Evolutionary conservation across 2,113 vertebrate species (phyloP).

Genomic region (Anseranas semipalmata): DNA sequence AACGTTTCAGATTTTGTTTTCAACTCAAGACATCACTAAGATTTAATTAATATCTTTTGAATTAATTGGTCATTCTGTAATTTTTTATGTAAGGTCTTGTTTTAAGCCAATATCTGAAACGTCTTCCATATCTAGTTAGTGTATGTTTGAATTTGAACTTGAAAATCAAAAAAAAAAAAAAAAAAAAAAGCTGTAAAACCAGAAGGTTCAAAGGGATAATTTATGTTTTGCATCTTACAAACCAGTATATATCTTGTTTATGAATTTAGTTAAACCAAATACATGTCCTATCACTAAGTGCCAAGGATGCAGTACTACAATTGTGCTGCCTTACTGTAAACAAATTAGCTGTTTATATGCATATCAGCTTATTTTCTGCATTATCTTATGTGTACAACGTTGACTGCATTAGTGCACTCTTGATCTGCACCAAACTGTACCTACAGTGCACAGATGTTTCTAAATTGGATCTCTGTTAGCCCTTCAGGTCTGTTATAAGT

Average conservation of each 20-base stretch:
- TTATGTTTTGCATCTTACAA: slow-evolving; percentile 62
- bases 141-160: slow-evolving; percentile 56
- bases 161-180: background rate
- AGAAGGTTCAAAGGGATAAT: slow-evolving; percentile 72
- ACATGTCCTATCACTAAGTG: slow-evolving; percentile 74
- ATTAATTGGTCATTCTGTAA: slow-evolving; percentile 9
- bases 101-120: slow-evolving; percentile 38
- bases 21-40: background rate
- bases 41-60: background rate
- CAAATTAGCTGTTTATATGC: slow-evolving; percentile 44
- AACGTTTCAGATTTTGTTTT: slow-evolving; percentile 49
- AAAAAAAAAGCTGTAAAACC: slow-evolving; percentile 57
- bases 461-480: slow-evolving; percentile 15
- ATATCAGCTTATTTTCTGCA: slow-evolving; percentile 65
- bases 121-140: slow-evolving; percentile 44
- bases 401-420: slow-evolving; percentile 54
- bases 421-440: slow-evolving; percentile 40
- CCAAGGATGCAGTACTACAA: slow-evolving; percentile 59
- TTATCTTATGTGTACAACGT: slow-evolving; percentile 52
- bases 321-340: slow-evolving; percentile 49
- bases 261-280: slow-evolving; percentile 75
- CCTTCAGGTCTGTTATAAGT: slow-evolving; percentile 30
- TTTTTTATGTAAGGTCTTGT: slow-evolving; percentile 22
- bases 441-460: slow-evolving; percentile 45
- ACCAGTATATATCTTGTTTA: slow-evolving; percentile 51